Evolutionary conservation across 2,888 invertebrate genomes (phyloP).

Genomic region (Magallana nippona): DNA sequence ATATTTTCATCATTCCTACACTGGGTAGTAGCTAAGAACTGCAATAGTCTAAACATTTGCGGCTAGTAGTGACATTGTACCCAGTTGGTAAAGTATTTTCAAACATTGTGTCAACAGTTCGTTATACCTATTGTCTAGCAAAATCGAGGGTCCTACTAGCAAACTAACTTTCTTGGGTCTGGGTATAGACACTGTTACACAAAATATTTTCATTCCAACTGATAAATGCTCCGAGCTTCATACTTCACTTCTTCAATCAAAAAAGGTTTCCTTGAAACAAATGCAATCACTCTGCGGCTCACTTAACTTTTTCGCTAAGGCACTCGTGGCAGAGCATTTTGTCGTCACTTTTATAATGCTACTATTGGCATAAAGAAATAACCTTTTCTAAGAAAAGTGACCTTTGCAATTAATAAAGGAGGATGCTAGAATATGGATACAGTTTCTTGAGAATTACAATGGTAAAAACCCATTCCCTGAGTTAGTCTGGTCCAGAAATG

Average conservation of each 20-base stretch:
- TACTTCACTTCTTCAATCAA: neutral
- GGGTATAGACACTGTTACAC: conserved; percentile 5
- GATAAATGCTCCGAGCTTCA: conserved; percentile 11
- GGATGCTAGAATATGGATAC: neutral
- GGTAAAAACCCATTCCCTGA: neutral
- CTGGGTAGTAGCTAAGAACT: neutral
- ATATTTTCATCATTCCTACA: conserved; percentile 35
- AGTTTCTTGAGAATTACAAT: neutral
- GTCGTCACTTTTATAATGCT: neutral
- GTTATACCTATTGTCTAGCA: conserved; percentile 34
- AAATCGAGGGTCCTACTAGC: conserved; percentile 31
- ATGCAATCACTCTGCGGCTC: conserved; percentile 22
- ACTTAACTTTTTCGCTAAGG: neutral
- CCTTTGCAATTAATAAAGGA: neutral
- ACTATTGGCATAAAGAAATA: neutral
- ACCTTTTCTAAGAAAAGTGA: no score
- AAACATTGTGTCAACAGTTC: neutral
- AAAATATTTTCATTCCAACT: conserved; percentile 3
- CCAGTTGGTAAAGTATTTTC: neutral
- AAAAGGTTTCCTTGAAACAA: conserved; percentile 22
- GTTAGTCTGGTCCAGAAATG: neutral
- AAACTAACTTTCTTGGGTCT: conserved; percentile 23
- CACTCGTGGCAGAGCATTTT: neutral
- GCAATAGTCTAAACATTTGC: neutral
- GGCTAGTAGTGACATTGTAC: neutral